Base-by-base conservation (phyloP, 2,797 vertebrate genomes). In the Heterohyrax brucei region DNA sequence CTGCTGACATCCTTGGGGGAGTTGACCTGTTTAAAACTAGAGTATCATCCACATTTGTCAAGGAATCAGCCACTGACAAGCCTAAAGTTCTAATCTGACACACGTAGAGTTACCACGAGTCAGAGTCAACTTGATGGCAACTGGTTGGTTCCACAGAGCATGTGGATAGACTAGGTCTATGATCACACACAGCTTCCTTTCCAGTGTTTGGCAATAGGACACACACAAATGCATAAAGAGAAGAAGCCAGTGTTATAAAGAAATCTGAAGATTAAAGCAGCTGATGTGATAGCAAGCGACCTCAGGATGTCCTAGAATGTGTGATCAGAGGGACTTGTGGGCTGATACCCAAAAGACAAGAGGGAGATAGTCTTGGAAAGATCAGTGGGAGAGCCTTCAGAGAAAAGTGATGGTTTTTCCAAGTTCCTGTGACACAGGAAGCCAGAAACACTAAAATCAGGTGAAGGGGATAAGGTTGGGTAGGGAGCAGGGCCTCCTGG, bases 201-300 rank as follows among this genome's bases (percentile, higher is more conserved):
- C 28, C 1, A 7, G 26, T 10, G 2, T 21, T 24, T 1, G 1
- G 6, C 2, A 1, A 0, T 7, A 13, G 9, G n/a, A 7, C 70
- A 19, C 0, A 0, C 21, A 2, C 14, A 9, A 1, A 4, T 1
- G 1, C 7, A 0, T 1, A 9, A 12, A 28, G 28, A 18, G 24
- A 3, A 1, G 16, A 70, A 0, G 7, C 14, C 66, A 62, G 75
- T 1, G 0, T 0, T 22, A 26, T 14, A 39, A 39, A 39, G 39
- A 39, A 39, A 39, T 39, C 39, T 9, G 30, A 72, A 61, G 56
- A 59, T 13, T 28, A 33, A 21, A n/a, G n/a, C 28, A 24, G 53
- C 0, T 1, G 10, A 3, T 0, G 3, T 0, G 30, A 3, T 2
- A n/a, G 62, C 4, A 44, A 12, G 50, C 3, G 19, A 7, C 53